phyloP scores from a whole-genome alignment of 2,888 invertebrate species.

The Drosophila greeni region DNA sequence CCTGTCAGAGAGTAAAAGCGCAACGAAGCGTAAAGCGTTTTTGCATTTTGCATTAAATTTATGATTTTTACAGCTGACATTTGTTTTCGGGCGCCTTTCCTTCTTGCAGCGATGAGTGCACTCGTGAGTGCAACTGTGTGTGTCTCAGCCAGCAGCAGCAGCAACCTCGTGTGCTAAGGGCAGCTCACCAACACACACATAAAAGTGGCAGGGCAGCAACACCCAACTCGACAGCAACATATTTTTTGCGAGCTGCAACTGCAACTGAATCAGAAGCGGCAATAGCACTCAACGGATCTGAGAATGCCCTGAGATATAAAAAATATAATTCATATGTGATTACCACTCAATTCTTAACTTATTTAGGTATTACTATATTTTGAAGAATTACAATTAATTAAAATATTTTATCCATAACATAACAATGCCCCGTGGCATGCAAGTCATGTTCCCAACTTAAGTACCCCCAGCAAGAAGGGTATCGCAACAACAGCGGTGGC shows the following conservation, averaged over 20 bases:
- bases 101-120: conserved; percentile 25
- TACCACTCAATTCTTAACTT: background rate
- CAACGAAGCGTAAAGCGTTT: conserved; percentile 72
- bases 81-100: conserved; percentile 67
- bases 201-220: conserved; percentile 56
- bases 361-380: background rate
- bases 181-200: conserved; percentile 37
- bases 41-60: conserved; percentile 73
- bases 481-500: conserved; percentile 33
- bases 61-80: conserved; percentile 75
- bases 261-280: conserved; percentile 27
- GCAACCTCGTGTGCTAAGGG: conserved; percentile 63
- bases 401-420: too few species aligned
- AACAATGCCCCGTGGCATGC: background rate
- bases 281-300: background rate
- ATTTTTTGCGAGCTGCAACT: conserved; percentile 54
- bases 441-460: background rate
- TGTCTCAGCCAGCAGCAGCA: conserved; percentile 32
- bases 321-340: background rate
- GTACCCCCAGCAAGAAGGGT: conserved; percentile 16
- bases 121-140: conserved; percentile 29
- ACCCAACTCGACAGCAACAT: conserved; percentile 59
- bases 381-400: background rate
- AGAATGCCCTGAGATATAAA: conserved; percentile 5
- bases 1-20: conserved; percentile 70